Evolutionary conservation across 1,140 invertebrate species (phyloP).

Genomic region (Lanistes nyassanus): DNA sequence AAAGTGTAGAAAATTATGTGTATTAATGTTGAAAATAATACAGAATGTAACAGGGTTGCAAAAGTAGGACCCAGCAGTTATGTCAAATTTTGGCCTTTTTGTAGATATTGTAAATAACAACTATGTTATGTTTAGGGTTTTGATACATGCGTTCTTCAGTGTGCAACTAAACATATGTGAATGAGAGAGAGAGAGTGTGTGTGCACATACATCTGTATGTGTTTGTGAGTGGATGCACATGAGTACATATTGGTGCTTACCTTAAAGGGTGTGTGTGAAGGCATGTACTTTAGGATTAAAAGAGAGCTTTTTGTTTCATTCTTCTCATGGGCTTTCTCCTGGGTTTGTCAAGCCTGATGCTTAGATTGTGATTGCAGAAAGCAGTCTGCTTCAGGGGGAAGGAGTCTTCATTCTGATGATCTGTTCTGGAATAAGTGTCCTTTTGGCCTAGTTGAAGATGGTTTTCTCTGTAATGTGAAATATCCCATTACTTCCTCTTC

Average conservation of each 20-base stretch:
- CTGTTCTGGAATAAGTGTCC: neutral
- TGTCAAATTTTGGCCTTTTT: neutral
- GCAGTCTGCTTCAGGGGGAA: neutral
- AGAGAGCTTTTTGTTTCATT: neutral
- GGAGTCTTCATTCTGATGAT: neutral
- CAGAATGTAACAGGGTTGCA: neutral
- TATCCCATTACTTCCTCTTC: too few relatives aligned
- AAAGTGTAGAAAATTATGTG: neutral
- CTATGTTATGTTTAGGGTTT: neutral
- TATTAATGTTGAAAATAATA: neutral
- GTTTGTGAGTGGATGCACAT: neutral
- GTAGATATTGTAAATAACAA: neutral
- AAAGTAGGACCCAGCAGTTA: neutral
- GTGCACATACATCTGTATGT: neutral
- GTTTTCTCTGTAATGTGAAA: too few relatives aligned
- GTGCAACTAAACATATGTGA: neutral
- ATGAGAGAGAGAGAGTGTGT: conserved; percentile 6
- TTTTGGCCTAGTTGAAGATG: too few relatives aligned
- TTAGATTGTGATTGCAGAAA: neutral
- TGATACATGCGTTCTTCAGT: neutral
- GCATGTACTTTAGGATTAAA: neutral
- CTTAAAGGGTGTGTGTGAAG: neutral
- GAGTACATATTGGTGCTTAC: neutral
- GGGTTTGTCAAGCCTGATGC: neutral
- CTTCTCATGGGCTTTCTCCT: neutral